A percentile compares a stretch with the other conserved stretches of the same genome.
phyloP scores from a whole-genome alignment of 2,113 vertebrate genomes.

The Centropus bengalensis region DNA sequence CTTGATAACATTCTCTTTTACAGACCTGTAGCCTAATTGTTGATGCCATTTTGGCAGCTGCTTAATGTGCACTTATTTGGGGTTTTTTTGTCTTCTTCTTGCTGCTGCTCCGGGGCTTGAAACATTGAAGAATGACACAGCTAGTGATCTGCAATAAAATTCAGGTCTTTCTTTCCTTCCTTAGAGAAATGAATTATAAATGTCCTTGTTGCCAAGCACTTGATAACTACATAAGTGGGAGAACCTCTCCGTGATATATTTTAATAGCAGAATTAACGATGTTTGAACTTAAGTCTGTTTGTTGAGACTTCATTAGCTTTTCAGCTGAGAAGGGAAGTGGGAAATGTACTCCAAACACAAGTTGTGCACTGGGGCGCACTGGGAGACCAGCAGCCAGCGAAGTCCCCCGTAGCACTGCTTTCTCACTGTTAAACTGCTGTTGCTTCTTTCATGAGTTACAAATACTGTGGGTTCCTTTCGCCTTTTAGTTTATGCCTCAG shows the following conservation, averaged over 20 bases:
- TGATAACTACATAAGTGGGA: slow-evolving; percentile 49
- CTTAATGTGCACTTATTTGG: background rate
- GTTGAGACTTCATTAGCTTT: slow-evolving; percentile 63
- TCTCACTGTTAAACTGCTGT: background rate
- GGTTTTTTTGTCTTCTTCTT: background rate
- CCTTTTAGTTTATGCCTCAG: background rate
- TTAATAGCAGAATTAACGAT: slow-evolving; percentile 68
- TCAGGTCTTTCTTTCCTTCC: slow-evolving; percentile 44
- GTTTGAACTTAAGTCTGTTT: slow-evolving; percentile 67
- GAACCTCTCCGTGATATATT: slow-evolving; percentile 52
- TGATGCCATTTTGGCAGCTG: background rate
- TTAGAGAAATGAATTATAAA: slow-evolving; percentile 58
- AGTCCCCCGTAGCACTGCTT: background rate
- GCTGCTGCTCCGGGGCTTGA: background rate
- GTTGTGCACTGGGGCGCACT: background rate
- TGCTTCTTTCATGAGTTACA: background rate
- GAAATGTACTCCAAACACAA: background rate
- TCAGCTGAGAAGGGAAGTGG: background rate
- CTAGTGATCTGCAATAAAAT: slow-evolving; percentile 44
- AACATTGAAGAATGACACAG: slow-evolving; percentile 15
- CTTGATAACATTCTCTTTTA: background rate
- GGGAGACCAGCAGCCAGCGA: background rate
- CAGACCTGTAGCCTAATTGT: background rate
- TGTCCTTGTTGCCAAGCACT: slow-evolving; percentile 62
- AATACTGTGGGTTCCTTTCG: background rate